Evolutionary conservation across 1,140 invertebrate species (phyloP).

Genomic region (Ceratina japonica): DNA sequence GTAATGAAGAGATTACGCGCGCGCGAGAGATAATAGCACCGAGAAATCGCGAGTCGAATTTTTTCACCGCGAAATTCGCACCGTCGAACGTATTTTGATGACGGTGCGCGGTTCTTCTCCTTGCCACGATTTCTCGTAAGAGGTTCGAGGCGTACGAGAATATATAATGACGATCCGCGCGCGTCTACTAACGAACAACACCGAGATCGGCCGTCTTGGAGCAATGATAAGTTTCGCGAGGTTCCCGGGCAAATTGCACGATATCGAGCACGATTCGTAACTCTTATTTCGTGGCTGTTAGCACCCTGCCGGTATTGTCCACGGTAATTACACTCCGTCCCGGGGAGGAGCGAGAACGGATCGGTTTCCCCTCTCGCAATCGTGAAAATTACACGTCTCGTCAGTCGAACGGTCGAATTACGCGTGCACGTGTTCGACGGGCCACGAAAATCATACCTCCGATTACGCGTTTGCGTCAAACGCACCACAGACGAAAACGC

Average conservation of each 20-base stretch:
- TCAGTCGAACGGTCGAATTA: conserved; percentile 48
- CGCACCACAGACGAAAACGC: neutral
- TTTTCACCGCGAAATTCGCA: neutral
- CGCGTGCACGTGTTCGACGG: conserved; percentile 39
- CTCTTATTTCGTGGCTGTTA: conserved; percentile 41
- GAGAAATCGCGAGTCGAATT: conserved; percentile 12
- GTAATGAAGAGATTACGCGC: conserved; percentile 53
- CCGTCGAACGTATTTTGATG: conserved; percentile 21
- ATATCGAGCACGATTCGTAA: conserved; percentile 10
- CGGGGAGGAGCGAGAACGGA: conserved; percentile 38
- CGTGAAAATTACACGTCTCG: conserved; percentile 59
- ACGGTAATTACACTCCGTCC: conserved; percentile 48
- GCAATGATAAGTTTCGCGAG: conserved; percentile 13
- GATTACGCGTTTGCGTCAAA: neutral
- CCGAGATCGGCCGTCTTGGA: too few relatives aligned
- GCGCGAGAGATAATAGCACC: neutral
- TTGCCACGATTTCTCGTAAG: neutral
- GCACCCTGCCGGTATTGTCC: conserved; percentile 46
- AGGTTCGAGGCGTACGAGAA: too few relatives aligned
- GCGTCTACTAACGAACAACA: too few relatives aligned
- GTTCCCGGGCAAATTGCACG: neutral
- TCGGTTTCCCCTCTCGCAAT: conserved; percentile 57
- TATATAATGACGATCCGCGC: too few relatives aligned
- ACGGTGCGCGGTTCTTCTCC: too few relatives aligned
- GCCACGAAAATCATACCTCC: conserved; percentile 37